A percentile compares a stretch with the other conserved stretches of the same genome.
Evolutionary conservation across 1,140 invertebrate species (phyloP).

Genomic region (Nebria ingens): DNA sequence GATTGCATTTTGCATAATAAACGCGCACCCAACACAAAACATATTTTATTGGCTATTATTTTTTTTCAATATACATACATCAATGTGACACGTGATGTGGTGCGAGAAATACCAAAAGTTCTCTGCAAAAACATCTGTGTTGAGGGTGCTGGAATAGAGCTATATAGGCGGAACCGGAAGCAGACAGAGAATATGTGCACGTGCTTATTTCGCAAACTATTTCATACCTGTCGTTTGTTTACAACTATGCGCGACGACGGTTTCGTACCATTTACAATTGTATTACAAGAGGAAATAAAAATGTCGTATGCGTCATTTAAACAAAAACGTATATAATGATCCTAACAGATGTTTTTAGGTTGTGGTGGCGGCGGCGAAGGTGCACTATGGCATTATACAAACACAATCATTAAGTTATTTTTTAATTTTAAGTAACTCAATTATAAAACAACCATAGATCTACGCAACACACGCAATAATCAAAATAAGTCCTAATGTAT

Average conservation of each 20-base stretch:
- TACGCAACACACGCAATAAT: too few relatives aligned
- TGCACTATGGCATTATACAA: too few relatives aligned
- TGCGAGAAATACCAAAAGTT: too few relatives aligned
- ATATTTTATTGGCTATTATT: not conserved
- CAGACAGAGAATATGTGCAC: constrained; percentile 16
- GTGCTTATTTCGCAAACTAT: constrained; percentile 19
- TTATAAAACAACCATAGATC: too few relatives aligned
- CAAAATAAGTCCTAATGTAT: too few relatives aligned
- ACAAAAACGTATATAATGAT: too few relatives aligned
- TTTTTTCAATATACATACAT: not conserved
- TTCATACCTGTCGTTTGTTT: constrained; percentile 19
- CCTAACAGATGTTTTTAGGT: too few relatives aligned
- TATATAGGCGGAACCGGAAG: constrained; percentile 15
- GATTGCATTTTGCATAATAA: constrained; percentile 5
- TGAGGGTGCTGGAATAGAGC: not conserved
- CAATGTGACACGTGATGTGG: too few relatives aligned
- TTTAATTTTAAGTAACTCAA: too few relatives aligned
- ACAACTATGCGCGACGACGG: constrained; percentile 10
- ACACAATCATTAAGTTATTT: too few relatives aligned
- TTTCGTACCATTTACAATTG: not conserved
- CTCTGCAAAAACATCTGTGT: constrained; percentile 2
- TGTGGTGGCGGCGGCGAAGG: too few relatives aligned
- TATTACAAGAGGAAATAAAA: not conserved
- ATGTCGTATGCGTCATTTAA: too few relatives aligned
- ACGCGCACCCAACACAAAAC: not conserved